Evolutionary conservation across 37 sponge, comb jelly and placozoan species (phyloP).

Genomic region (Oopsacas minuta): DNA sequence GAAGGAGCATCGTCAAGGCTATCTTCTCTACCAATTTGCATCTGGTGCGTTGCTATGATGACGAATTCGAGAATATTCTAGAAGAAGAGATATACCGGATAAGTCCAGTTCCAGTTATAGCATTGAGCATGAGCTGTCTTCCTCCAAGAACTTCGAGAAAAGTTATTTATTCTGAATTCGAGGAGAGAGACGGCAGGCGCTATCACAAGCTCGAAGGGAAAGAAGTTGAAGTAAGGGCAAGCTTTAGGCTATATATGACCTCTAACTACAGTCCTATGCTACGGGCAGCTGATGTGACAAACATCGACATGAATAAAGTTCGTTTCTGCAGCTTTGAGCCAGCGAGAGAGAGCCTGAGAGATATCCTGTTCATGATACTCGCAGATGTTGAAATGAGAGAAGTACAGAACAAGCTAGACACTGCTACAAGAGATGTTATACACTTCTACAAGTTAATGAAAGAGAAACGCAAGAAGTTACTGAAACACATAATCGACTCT

Average conservation of each 20-base stretch:
- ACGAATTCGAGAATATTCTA: neutral
- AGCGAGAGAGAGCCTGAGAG: neutral
- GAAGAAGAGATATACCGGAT: neutral
- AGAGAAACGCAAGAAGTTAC: neutral
- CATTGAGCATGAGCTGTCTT: slow-evolving; percentile 9
- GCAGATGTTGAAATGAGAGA: neutral
- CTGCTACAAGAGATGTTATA: neutral
- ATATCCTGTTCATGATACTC: neutral
- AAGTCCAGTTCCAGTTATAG: neutral
- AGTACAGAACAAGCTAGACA: neutral
- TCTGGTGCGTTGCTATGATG: neutral
- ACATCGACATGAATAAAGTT: neutral
- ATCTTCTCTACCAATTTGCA: neutral
- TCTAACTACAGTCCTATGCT: neutral
- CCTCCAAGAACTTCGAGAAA: neutral
- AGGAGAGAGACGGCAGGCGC: neutral
- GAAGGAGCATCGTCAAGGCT: neutral
- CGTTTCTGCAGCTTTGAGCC: neutral
- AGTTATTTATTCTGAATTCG: neutral
- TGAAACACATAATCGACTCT: neutral
- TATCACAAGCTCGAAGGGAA: neutral
- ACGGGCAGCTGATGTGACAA: neutral
- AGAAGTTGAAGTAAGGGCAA: neutral
- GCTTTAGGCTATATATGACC: neutral
- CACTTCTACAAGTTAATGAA: neutral